Percentiles rank a stretch among this genome's conserved stretches.
phyloP scores from a whole-genome alignment of 2,888 invertebrate species.

The Elgonia sp. region DNA sequence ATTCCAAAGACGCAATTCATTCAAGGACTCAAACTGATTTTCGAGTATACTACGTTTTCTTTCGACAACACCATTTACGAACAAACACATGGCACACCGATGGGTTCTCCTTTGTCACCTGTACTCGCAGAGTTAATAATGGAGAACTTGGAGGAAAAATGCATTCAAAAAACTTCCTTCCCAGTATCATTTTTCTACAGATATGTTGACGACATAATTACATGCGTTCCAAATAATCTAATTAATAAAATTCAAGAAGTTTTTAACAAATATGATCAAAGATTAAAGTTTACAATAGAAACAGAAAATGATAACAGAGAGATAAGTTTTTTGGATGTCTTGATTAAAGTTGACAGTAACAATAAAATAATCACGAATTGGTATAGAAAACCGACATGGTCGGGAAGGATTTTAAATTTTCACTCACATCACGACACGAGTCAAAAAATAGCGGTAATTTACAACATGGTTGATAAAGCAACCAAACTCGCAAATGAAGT shows the following conservation, averaged over 20 bases:
- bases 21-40: conserved; percentile 4
- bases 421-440: no score
- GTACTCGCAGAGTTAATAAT: conserved; percentile 43
- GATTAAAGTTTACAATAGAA: no score
- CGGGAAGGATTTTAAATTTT: no score
- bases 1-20: conserved; percentile 24
- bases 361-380: conserved; percentile 4
- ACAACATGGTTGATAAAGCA: no score
- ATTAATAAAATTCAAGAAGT: not conserved
- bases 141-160: conserved; percentile 33
- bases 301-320: no score
- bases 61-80: conserved; percentile 18
- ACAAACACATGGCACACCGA: conserved; percentile 54
- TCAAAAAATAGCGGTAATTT: no score
- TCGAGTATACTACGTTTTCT: conserved; percentile 11
- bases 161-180: conserved; percentile 3
- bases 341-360: not conserved
- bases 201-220: no score
- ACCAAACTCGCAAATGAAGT: not conserved
- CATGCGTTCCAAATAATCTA: conserved; percentile 22
- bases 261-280: conserved; percentile 34
- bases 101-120: conserved; percentile 59
- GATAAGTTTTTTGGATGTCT: no score
- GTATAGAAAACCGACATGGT: conserved; percentile 22
- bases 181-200: conserved; percentile 37